A percentile compares a stretch with the other conserved stretches of the same genome.
Conservation (phyloP, 1,140 invertebrate species). For the Cyrtorhinus lividipennis region DNA sequence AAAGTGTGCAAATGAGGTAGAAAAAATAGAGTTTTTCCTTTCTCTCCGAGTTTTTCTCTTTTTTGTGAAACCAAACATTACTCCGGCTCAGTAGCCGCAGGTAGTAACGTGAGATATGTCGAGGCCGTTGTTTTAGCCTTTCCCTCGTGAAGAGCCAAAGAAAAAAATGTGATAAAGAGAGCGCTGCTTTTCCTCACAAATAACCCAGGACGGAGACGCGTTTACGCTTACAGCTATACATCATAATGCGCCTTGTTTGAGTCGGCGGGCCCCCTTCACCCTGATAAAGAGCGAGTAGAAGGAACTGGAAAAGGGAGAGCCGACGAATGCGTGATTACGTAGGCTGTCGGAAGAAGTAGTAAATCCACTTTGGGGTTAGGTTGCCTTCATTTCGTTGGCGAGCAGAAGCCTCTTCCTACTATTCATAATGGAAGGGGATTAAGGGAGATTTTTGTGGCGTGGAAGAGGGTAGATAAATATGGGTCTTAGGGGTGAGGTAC, state of each 20-base stretch:
- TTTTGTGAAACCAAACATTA: too few relatives aligned
- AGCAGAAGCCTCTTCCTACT: too few relatives aligned
- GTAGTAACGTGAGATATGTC: too few relatives aligned
- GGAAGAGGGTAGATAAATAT: too few relatives aligned
- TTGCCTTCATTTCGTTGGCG: too few relatives aligned
- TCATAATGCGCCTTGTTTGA: background rate
- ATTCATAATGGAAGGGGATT: background rate
- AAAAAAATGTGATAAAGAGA: background rate
- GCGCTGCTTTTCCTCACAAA: background rate
- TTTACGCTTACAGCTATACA: background rate
- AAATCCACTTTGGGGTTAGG: background rate
- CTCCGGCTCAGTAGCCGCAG: too few relatives aligned
- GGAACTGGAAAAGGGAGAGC: background rate
- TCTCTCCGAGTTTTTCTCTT: too few relatives aligned
- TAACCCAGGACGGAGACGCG: background rate
- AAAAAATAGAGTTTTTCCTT: too few relatives aligned
- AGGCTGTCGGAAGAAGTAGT: background rate
- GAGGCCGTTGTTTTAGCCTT: too few relatives aligned
- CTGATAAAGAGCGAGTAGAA: background rate
- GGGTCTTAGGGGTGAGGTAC: too few relatives aligned
- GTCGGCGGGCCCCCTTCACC: too few relatives aligned
- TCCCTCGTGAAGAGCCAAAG: background rate
- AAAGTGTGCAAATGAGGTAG: too few relatives aligned
- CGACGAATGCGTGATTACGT: background rate
- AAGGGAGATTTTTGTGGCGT: background rate